A percentile compares a stretch with the other conserved stretches of the same genome.
phyloP scores from a whole-genome alignment of 1,140 invertebrate species.

The Sinonovacula constricta region DNA sequence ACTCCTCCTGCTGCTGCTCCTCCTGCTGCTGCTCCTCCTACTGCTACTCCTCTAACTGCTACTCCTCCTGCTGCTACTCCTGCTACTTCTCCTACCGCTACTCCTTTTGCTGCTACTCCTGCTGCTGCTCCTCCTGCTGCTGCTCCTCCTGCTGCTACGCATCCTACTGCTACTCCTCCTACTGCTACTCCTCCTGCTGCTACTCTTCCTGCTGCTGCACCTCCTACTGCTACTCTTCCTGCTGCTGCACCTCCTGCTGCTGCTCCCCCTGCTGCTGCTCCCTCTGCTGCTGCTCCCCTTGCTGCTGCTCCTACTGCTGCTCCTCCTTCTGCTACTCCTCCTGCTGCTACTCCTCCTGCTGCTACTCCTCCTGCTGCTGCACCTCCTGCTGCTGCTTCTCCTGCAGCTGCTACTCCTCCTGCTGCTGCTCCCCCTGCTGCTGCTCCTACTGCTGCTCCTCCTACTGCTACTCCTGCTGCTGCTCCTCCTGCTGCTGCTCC shows the following conservation, averaged over 20 bases:
- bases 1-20: background rate
- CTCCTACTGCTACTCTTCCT: background rate
- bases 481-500: background rate
- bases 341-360: background rate
- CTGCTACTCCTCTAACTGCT: too few relatives aligned
- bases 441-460: background rate
- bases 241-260: background rate
- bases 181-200: too few relatives aligned
- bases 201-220: too few relatives aligned
- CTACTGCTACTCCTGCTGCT: slow-evolving; percentile 1
- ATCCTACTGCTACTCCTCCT: background rate
- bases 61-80: background rate
- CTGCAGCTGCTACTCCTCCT: too few relatives aligned
- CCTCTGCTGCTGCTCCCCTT: too few relatives aligned
- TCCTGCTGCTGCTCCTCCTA: background rate
- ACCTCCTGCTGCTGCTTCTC: too few relatives aligned
- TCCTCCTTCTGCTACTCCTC: background rate
- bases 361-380: background rate
- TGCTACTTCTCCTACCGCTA: background rate
- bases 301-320: background rate
- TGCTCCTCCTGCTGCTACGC: background rate
- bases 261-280: too few relatives aligned
- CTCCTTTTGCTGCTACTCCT: too few relatives aligned
- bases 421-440: too few relatives aligned
- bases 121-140: too few relatives aligned